phyloP scores from a whole-genome alignment of 2,888 invertebrate genomes.

The Drosophila parthenogenetica region DNA sequence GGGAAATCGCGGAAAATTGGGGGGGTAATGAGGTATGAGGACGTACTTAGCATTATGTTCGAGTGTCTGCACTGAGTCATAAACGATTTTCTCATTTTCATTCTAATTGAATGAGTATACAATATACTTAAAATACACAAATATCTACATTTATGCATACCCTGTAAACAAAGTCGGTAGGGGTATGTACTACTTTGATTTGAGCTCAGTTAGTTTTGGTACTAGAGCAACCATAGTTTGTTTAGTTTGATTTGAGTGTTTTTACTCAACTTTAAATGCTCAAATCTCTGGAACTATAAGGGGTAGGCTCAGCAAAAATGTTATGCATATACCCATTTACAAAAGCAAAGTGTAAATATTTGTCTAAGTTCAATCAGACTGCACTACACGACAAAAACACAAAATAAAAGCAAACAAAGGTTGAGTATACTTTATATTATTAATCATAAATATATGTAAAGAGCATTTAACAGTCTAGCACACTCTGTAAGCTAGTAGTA shows the following conservation, averaged over 20 bases:
- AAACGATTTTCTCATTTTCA: conserved; percentile 64
- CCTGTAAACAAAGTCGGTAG: not conserved
- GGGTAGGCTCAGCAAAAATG: not conserved
- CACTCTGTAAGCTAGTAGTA: too few relatives aligned
- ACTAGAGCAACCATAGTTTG: too few relatives aligned
- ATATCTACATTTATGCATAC: conserved; percentile 25
- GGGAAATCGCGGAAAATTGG: too few relatives aligned
- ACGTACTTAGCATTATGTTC: conserved; percentile 44
- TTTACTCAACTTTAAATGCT: too few relatives aligned
- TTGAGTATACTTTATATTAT: too few relatives aligned
- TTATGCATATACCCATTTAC: not conserved
- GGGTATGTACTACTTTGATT: not conserved
- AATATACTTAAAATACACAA: conserved; percentile 50
- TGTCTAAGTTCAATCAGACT: not conserved
- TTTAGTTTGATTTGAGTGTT: too few relatives aligned
- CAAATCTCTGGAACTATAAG: too few relatives aligned
- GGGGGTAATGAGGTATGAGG: conserved; percentile 6
- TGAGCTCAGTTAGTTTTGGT: not conserved
- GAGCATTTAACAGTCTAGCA: too few relatives aligned
- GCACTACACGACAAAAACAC: not conserved
- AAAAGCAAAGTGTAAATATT: not conserved
- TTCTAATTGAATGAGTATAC: conserved; percentile 67
- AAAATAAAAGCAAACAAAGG: too few relatives aligned
- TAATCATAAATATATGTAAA: too few relatives aligned
- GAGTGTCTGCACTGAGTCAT: conserved; percentile 58